These are phyloP conservation scores for Plagiodera versicolora DNA, from an alignment of 2,888 invertebrate species.

Conservation along the genomic window DNA sequence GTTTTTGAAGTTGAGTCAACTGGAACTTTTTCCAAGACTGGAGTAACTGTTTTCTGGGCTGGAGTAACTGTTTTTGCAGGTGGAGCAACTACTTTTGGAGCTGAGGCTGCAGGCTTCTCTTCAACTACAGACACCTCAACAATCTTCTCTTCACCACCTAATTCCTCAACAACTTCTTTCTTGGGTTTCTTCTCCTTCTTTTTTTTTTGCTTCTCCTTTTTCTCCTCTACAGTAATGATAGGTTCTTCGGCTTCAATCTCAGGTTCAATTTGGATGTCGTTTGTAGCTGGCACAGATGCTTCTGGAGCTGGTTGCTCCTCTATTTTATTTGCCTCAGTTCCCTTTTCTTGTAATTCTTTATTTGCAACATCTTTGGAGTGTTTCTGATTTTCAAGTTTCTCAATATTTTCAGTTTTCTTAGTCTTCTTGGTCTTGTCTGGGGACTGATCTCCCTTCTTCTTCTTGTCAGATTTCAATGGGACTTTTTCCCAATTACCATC, in stretches of 20 bases:
- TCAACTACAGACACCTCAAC: slow-evolving; percentile 32
- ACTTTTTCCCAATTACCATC: slow-evolving; percentile 77
- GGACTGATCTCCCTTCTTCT: slow-evolving; percentile 61
- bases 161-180: slow-evolving; percentile 33
- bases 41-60: slow-evolving; percentile 1
- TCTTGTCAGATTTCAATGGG: slow-evolving; percentile 71
- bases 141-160: slow-evolving; percentile 8
- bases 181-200: slow-evolving; percentile 32
- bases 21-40: slow-evolving; percentile 42
- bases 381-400: slow-evolving; percentile 56
- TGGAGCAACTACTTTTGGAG: slow-evolving; percentile 11
- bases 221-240: slow-evolving; percentile 44
- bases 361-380: slow-evolving; percentile 58
- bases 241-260: slow-evolving; percentile 36
- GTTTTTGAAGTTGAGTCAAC: slow-evolving; percentile 13
- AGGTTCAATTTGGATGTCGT: slow-evolving; percentile 17
- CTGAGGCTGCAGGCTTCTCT: slow-evolving; percentile 31
- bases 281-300: slow-evolving; percentile 44
- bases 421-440: slow-evolving; percentile 51
- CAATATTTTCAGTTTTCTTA: slow-evolving; percentile 49
- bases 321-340: slow-evolving; percentile 34
- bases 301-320: slow-evolving; percentile 40
- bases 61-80: slow-evolving; percentile 8
- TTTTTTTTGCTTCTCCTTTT: slow-evolving; percentile 50
- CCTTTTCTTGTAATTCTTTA: slow-evolving; percentile 54